Evolutionary conservation across 2,888 invertebrate genomes (phyloP).

Genomic region (Bellardia pandia): DNA sequence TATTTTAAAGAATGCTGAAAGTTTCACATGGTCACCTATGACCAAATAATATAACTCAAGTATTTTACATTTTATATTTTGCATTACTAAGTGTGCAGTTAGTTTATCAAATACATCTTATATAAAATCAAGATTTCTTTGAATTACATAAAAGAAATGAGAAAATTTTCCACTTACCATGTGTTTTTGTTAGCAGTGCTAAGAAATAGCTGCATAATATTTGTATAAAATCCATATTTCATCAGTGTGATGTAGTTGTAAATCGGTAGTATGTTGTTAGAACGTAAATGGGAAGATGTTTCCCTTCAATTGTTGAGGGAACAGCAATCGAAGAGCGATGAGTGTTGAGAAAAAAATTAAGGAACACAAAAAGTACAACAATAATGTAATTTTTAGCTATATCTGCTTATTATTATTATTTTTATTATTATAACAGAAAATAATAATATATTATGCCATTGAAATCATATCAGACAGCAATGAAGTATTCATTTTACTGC

Average conservation of each 20-base stretch:
- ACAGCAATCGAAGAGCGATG: constrained; percentile 12
- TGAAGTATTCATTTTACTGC: constrained; percentile 12
- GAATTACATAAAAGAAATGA: constrained; percentile 3
- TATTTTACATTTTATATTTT: background rate
- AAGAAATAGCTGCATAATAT: constrained; percentile 81
- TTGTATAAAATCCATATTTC: constrained; percentile 82
- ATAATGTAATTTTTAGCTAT: background rate
- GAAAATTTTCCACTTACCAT: constrained; percentile 78
- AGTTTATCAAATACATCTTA: background rate
- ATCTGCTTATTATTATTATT: constrained; percentile 3
- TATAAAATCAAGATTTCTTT: constrained; percentile 4
- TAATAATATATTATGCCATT: background rate
- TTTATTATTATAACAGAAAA: background rate
- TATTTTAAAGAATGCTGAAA: no score
- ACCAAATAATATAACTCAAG: background rate
- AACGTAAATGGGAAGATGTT: background rate
- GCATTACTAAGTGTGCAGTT: background rate
- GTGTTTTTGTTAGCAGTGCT: constrained; percentile 80
- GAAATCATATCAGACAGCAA: background rate
- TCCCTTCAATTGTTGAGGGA: background rate
- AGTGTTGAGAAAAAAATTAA: constrained; percentile 11
- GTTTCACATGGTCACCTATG: background rate
- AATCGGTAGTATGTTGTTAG: constrained; percentile 52
- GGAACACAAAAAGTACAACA: background rate
- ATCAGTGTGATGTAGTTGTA: constrained; percentile 74